Conservation (phyloP, 2,888 invertebrate species). For the Pachydiplax longipennis region DNA sequence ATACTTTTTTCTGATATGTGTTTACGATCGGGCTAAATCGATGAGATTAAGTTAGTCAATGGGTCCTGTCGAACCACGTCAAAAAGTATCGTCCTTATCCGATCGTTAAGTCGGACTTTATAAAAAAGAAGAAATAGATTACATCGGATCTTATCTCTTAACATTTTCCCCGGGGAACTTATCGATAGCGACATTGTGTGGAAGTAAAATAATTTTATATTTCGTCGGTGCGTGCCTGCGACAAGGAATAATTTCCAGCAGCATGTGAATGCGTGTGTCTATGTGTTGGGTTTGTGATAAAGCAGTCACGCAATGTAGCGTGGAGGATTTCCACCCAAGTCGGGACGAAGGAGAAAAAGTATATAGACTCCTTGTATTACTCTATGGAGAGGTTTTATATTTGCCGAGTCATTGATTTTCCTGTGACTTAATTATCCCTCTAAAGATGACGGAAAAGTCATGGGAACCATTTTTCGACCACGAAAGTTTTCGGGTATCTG, state of each 20-base stretch:
- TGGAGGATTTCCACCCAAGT: conserved; percentile 18
- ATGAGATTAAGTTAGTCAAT: not conserved
- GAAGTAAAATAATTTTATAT: not conserved
- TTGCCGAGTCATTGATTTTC: conserved; percentile 11
- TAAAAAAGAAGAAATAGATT: not conserved
- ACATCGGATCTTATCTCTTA: not conserved
- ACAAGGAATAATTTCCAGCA: conserved; percentile 3
- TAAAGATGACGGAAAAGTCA: not conserved
- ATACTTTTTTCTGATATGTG: no score
- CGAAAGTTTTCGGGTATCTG: no score
- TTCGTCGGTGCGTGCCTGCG: not conserved
- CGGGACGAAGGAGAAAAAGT: conserved; percentile 2
- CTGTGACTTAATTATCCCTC: not conserved
- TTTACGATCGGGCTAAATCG: not conserved
- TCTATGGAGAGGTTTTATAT: not conserved
- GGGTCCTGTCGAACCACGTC: not conserved
- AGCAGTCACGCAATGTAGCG: conserved; percentile 38
- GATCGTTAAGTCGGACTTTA: not conserved
- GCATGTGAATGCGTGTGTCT: not conserved
- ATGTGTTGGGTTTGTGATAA: not conserved
- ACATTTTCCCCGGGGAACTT: not conserved
- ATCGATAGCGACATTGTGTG: conserved; percentile 7
- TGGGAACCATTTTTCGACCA: not conserved
- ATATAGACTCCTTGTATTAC: not conserved
- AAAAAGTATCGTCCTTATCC: not conserved